Percentiles rank a stretch among this genome's conserved stretches.
These are phyloP conservation scores for Stegodyphus mimosarum DNA, from an alignment of 1,140 invertebrate genomes.

Conservation along the genomic window DNA sequence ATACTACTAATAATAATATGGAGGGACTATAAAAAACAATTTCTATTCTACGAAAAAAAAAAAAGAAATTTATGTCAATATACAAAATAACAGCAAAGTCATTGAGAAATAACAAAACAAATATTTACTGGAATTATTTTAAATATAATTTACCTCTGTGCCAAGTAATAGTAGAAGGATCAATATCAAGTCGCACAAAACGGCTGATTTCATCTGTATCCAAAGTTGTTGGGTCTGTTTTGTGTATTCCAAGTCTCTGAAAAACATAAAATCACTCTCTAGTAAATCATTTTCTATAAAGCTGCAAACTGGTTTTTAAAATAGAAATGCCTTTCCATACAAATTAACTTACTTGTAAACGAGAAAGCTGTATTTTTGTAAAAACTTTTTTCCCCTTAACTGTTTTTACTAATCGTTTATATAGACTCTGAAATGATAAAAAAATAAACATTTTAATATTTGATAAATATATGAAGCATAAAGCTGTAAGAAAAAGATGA, in stretches of 20 bases:
- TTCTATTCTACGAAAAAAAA: too few species aligned
- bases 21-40: too few species aligned
- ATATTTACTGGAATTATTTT: too few species aligned
- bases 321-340: not conserved
- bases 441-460: too few species aligned
- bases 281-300: not conserved
- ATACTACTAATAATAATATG: too few species aligned
- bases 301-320: not conserved
- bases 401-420: conserved; percentile 85
- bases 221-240: conserved; percentile 85
- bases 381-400: conserved; percentile 82
- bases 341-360: conserved; percentile 71
- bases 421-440: conserved; percentile 72
- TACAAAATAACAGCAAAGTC: too few species aligned
- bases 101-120: too few species aligned
- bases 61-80: too few species aligned
- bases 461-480: too few species aligned
- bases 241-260: conserved; percentile 84
- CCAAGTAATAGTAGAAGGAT: conserved; percentile 91
- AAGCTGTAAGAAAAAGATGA: too few species aligned
- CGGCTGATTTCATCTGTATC: conserved; percentile 80
- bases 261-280: conserved; percentile 25
- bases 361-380: conserved; percentile 81
- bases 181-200: conserved; percentile 92
- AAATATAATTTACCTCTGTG: conserved; percentile 78